Percentiles rank a stretch among this genome's conserved stretches.
Evolutionary conservation across 2,797 vertebrate genomes (phyloP).

Genomic region (Myotis planiceps): DNA sequence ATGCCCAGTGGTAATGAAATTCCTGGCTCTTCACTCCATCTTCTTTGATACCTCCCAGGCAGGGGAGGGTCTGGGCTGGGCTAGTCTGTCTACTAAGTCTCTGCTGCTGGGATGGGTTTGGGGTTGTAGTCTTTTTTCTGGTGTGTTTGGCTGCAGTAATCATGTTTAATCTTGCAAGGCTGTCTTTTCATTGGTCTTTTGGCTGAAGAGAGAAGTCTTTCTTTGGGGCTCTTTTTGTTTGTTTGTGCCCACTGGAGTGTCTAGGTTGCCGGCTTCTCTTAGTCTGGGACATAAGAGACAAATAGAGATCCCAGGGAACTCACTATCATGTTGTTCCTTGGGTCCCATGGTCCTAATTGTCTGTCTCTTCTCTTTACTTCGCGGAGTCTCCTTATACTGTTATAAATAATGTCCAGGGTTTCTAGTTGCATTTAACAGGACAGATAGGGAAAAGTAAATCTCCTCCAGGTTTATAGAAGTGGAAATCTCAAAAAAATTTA

Average conservation of each 20-base stretch:
- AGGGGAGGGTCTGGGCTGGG: too few relatives aligned
- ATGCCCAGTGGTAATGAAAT: background rate
- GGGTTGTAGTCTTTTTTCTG: background rate
- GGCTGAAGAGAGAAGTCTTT: background rate
- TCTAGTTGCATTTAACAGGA: background rate
- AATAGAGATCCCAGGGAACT: background rate
- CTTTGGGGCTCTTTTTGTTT: background rate
- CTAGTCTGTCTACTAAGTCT: background rate
- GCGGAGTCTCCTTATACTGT: background rate
- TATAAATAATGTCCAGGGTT: background rate
- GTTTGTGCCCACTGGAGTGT: background rate
- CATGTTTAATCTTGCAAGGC: background rate
- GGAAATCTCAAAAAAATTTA: background rate
- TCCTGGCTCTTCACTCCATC: background rate
- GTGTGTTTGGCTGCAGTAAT: background rate
- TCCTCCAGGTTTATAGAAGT: background rate
- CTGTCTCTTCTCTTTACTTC: background rate
- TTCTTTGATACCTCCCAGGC: background rate
- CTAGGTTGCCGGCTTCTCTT: background rate
- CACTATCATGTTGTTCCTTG: background rate
- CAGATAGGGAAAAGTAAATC: background rate
- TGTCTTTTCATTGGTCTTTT: background rate
- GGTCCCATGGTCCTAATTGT: background rate
- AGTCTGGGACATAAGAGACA: background rate
- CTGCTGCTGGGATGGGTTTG: background rate